Conservation (phyloP, 2,797 vertebrate species). For the Threskiornis aethiopicus region DNA sequence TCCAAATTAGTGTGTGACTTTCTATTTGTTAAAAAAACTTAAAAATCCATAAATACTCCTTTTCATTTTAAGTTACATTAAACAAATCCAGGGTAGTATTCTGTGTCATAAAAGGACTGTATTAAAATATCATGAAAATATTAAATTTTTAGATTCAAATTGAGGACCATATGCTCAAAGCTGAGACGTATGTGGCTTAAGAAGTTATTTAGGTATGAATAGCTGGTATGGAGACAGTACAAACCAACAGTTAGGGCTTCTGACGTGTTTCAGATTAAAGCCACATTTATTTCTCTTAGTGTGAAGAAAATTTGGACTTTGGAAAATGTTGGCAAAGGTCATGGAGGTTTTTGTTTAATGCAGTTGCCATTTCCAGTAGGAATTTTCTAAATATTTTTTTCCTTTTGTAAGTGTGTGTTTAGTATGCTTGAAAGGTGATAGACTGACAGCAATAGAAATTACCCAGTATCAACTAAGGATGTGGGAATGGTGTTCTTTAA, state of each 20-base stretch:
- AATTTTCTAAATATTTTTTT: not conserved
- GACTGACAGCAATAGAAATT: not conserved
- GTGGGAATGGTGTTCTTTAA: not conserved
- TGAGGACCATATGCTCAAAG: not conserved
- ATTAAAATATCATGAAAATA: not conserved
- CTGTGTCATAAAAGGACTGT: not conserved
- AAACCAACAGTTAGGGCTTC: not conserved
- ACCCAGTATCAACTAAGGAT: not conserved
- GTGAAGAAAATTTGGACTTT: not conserved
- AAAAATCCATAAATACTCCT: not conserved
- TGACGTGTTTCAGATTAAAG: not conserved
- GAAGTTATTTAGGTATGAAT: not conserved
- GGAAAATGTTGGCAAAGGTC: not conserved
- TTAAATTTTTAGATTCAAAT: not conserved
- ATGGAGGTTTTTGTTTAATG: not conserved
- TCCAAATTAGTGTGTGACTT: not conserved
- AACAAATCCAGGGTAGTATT: not conserved
- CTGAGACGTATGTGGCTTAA: not conserved
- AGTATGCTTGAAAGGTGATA: not conserved
- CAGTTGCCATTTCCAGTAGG: not conserved
- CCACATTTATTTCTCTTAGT: not conserved
- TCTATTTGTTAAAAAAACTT: not conserved
- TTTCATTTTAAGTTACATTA: not conserved
- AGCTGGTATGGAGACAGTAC: not conserved
- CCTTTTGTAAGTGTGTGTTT: not conserved